Base-by-base conservation (phyloP, 2,113 vertebrate species). In the Coryphaenoides rupestris region DNA sequence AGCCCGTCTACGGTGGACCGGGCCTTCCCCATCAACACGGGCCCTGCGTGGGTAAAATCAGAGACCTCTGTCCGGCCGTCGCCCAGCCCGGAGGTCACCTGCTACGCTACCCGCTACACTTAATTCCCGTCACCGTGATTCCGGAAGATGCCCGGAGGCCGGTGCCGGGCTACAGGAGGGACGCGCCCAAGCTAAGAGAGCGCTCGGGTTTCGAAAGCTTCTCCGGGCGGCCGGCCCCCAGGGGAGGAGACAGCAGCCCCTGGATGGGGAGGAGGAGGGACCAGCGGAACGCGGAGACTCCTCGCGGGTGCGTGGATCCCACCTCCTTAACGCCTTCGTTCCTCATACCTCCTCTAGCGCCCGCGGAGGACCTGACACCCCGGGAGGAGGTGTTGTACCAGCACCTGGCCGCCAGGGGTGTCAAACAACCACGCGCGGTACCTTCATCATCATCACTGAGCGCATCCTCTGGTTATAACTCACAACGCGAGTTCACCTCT, bases 261-360 rank as follows among this genome's bases (percentile, higher is more conserved):
- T 77, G 77, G 19, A n/a, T n/a, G n/a, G 47, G 60, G 26, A 73
- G 56, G 58, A 76, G 62, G 62, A 84, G 63, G 50, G 74, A 74
- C 19, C 79, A 60, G 59, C 79, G 62, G 21, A 13, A n/a, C n/a
- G n/a, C 19, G 0, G 75, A 74, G 16, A 19, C 21, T 54, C 62
- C 45, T n/a, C 63, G 55, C 49, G 67, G 56, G 24, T n/a, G 60
- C 47, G 15, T 50, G 15, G 47, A 13, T 4, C 47, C 47, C 1
- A 50, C n/a, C 47, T n/a, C 47, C 47, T n/a, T 40, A 12, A 40
- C 33, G 9, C 33, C 33, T 40, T 40, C 33, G 2, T 40, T 40
- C 33, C 33, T 13, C 33, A 12, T 12, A 7, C 58, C 66, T 2
- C 62, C 19, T 1, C 5, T 60, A 52, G 53, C 64, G 26, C 54